A percentile compares a stretch with the other conserved stretches of the same genome.
Evolutionary conservation across 2,797 vertebrate genomes (phyloP).

Genomic region (Malurus leucopterus): DNA sequence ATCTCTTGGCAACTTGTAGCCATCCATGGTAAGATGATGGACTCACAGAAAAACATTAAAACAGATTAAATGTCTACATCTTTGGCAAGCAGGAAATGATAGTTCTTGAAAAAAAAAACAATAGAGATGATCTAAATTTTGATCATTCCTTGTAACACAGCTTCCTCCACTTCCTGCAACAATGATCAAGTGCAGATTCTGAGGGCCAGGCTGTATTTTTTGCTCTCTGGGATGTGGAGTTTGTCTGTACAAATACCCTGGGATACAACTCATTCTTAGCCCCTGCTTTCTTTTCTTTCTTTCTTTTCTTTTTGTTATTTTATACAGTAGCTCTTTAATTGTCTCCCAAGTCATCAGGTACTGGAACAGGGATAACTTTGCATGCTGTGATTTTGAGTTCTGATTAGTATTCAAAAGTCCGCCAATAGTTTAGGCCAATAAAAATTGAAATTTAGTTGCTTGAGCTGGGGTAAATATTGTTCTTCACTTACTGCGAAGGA

Average conservation of each 20-base stretch:
- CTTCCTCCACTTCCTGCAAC: conserved; percentile 41
- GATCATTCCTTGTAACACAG: conserved; percentile 15
- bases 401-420: not conserved
- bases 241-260: not conserved
- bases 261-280: not conserved
- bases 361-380: not conserved
- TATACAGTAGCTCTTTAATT: not conserved
- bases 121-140: conserved; percentile 7
- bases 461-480: not conserved
- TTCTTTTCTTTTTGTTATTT: not conserved
- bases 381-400: not conserved
- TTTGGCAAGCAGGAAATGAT: conserved; percentile 9
- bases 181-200: not conserved
- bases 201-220: not conserved
- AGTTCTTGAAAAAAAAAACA: conserved; percentile 27
- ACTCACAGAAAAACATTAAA: not conserved
- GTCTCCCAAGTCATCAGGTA: not conserved
- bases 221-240: not conserved
- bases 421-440: not conserved
- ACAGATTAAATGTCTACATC: not conserved
- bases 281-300: not conserved
- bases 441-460: not conserved
- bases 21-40: not conserved
- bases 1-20: not conserved
- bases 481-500: not conserved